Evolutionary conservation across 2,888 invertebrate genomes (phyloP), one percentile per base, ranked within the genome.

Genomic region (Stenodera caucasica): DNA sequence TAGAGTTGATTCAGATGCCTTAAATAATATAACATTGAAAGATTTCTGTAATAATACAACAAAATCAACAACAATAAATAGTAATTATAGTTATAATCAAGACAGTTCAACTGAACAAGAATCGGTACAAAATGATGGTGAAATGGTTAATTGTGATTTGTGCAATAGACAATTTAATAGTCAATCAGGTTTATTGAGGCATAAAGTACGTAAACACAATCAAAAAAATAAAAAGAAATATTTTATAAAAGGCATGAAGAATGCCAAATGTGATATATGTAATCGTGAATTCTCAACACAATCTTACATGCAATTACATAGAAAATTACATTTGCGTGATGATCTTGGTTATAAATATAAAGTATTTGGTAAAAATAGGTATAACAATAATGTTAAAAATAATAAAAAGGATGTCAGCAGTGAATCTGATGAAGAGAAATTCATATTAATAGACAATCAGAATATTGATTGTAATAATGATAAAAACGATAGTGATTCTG

Each of bases 181-280:
- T 67, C 65, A 75, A 0, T 74, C 77, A 0, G 78, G 78, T 9
- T 60, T 79, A 33, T 64, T 77, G n/a, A 67, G 78, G 53, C 78
- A 79, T 59, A 76, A 77, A 64, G 75, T 77, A 23, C 69, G 77
- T 21, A 76, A 77, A 65, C 79, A 79, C 61, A 72, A 77, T 53
- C 75, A 75, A 60, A 75, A 72, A 60, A 75, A 71, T 55, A 72
- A 74, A 49, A 76, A 76, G 61, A 77, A 77, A 57, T 79, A 78
- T 64, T 80, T 78, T 58, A 74, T 78, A 15, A 80, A 80, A 63
- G 79, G 79, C 5, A 76, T 77, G 78, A 80, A 80, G 58, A 78
- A 77, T 63, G 79, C 78, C 4, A 73, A 67, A 63, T 80, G 80
- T 71, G 77, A 78, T 71, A 78, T 79, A 64, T 80, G 80, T 60